Conservation (phyloP, 2,113 vertebrate species). For the Ivindomyrus marchei region DNA sequence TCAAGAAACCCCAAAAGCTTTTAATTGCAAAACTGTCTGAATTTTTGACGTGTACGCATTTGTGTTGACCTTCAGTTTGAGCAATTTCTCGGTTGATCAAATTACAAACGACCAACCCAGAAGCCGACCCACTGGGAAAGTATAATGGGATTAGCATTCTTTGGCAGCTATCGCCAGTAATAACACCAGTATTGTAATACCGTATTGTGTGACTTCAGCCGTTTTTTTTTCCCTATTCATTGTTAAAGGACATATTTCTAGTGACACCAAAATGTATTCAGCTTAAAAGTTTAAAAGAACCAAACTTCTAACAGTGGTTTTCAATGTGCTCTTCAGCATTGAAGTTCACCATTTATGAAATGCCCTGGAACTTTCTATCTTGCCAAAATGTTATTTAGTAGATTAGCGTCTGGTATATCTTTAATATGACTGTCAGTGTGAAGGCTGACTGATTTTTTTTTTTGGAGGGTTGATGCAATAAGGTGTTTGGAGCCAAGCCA, state of each 20-base stretch:
- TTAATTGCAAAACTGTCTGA: constrained; percentile 12
- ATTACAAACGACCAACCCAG: constrained; percentile 11
- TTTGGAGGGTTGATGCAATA: neutral
- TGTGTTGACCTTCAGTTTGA: neutral
- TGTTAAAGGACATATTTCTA: neutral
- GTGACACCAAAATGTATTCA: neutral
- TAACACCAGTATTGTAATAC: constrained; percentile 9
- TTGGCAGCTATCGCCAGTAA: neutral
- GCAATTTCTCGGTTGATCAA: neutral
- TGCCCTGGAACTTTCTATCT: neutral
- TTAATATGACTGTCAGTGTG: neutral
- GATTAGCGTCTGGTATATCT: neutral
- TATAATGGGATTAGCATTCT: constrained; percentile 7
- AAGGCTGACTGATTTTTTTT: neutral
- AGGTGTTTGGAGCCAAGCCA: neutral
- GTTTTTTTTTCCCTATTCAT: neutral
- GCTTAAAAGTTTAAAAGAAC: neutral
- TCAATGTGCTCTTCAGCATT: neutral
- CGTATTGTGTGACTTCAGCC: neutral
- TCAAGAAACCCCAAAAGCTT: constrained; percentile 2
- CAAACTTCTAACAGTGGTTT: neutral
- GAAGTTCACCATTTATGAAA: neutral
- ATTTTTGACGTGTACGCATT: neutral
- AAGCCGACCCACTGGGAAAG: neutral
- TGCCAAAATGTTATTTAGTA: constrained; percentile 9